These are phyloP conservation scores for Chrysomela aeneicollis DNA, from an alignment of 2,888 invertebrate species.

Conservation along the genomic window DNA sequence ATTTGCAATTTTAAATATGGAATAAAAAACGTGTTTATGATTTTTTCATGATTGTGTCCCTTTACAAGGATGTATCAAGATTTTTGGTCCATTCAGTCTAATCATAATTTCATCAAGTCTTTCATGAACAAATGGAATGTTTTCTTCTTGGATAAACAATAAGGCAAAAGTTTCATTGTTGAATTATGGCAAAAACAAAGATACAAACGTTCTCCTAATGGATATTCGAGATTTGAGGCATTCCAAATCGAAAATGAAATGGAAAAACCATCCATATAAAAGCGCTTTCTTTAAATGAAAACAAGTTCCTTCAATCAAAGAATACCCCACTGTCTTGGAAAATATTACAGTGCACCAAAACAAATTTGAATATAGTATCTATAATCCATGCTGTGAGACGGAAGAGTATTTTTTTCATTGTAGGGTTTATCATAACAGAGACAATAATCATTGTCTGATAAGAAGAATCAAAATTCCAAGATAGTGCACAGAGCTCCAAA, in stretches of 20 bases:
- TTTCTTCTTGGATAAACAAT: slow-evolving; percentile 3
- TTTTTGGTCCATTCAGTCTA: too few relatives aligned
- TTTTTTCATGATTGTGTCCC: too few relatives aligned
- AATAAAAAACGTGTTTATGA: too few relatives aligned
- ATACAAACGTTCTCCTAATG: neutral
- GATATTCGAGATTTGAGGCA: neutral
- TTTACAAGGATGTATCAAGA: too few relatives aligned
- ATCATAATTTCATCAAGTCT: neutral
- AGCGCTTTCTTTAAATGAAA: neutral
- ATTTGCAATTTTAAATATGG: too few relatives aligned
- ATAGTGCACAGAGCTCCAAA: neutral
- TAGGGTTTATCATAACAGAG: neutral
- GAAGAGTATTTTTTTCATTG: neutral
- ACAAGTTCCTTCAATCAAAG: neutral
- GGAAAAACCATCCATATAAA: neutral
- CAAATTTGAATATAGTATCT: neutral
- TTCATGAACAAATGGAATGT: neutral
- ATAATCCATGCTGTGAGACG: too few relatives aligned
- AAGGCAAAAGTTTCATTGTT: neutral
- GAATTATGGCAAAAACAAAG: neutral
- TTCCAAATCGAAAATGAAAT: neutral
- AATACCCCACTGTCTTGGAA: neutral
- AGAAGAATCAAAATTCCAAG: neutral
- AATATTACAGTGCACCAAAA: neutral
- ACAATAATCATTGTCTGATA: neutral